Evolutionary conservation across 2,797 vertebrate species (phyloP), one percentile per base, ranked within the genome.

Genomic region (Geotrypetes seraphini): DNA sequence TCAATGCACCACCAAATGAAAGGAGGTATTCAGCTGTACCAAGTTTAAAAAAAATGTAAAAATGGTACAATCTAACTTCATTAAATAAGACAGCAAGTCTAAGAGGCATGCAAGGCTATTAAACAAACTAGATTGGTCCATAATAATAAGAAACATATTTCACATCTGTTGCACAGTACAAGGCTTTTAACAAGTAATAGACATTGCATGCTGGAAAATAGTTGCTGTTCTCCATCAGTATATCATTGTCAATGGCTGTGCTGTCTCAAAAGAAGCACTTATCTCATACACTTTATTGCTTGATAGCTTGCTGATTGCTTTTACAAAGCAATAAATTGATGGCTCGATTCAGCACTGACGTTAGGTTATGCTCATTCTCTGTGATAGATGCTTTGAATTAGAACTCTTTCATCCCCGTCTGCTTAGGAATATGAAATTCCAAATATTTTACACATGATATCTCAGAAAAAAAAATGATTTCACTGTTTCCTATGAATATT

Each of bases 231-330:
- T 48, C 53, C 24, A 12, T 45, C 60, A 28, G 55, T 83, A 71
- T 63, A 71, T 80, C 74, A 76, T 60, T 73, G 74, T 75, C 76
- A 63, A 40, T 52, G 56, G 45, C 25, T 47, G 36, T 16, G 24
- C 64, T 69, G 62, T 63, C 73, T 80, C 53, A 64, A 36, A 73
- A 73, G 64, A 60, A 74, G 61, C 74, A 73, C 75, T 82, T 84
- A 73, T 44, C 75, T 63, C 63, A 59, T 72, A 59, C 55, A 53
- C 53, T 77, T 81, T 77, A 84, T 74, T 79, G 78, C 73, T 68
- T 75, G 75, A 78, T 79, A 74, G 69, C 66, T 75, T 69, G 67
- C 66, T 79, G 80, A 83, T 83, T 83, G 79, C 80, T 79, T 81
- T 76, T 73, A 73, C 67, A 79, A 77, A 76, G 71, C 65, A 66